Evolutionary conservation across 1,140 invertebrate genomes (phyloP).

Genomic region (Pygmarrhopalites habei): DNA sequence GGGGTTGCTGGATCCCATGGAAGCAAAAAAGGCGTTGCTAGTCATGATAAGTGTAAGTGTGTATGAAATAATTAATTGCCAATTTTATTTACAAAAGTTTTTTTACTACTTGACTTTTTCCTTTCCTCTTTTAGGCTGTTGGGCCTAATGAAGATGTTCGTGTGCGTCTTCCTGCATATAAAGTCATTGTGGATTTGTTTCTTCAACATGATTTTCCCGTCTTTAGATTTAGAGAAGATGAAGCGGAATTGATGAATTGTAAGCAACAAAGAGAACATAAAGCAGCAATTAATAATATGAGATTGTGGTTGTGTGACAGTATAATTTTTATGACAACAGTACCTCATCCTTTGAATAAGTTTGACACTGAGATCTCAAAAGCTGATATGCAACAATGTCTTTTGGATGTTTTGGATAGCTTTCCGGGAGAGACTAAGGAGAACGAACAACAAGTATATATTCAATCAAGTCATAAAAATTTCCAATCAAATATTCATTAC

Average conservation of each 20-base stretch:
- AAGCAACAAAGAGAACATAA: background rate
- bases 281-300: background rate
- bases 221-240: background rate
- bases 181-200: constrained; percentile 17
- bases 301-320: too few species aligned
- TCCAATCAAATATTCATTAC: background rate
- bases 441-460: background rate
- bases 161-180: constrained; percentile 1
- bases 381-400: background rate
- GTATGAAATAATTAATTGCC: too few species aligned
- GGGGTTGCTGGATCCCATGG: background rate
- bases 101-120: background rate
- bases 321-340: background rate
- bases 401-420: background rate
- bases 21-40: constrained; percentile 5
- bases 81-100: background rate
- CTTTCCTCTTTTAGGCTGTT: constrained; percentile 8
- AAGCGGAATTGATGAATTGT: background rate
- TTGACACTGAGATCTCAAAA: background rate
- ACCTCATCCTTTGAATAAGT: too few species aligned
- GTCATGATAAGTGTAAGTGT: constrained; percentile 6
- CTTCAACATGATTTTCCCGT: background rate
- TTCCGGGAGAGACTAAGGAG: background rate
- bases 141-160: background rate
- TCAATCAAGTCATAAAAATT: background rate